phyloP scores from a whole-genome alignment of 2,888 invertebrate species.

The Synanthedon formicaeformis region DNA sequence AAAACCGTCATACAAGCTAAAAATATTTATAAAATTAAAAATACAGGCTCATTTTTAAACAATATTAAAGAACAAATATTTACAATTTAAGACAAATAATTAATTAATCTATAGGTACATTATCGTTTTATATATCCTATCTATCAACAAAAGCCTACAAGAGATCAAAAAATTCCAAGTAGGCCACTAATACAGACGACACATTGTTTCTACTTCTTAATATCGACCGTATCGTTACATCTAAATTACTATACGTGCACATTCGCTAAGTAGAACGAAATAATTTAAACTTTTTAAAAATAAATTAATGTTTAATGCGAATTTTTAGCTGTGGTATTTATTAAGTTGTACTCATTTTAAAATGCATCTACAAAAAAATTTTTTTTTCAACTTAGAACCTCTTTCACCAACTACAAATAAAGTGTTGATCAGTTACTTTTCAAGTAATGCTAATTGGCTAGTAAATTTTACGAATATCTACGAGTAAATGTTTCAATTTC shows the following conservation, averaged over 20 bases:
- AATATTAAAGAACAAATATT: constrained; percentile 60
- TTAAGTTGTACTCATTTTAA: constrained; percentile 53
- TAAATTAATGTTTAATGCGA: constrained; percentile 52
- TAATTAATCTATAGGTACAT: constrained; percentile 54
- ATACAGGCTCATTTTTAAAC: constrained; percentile 22
- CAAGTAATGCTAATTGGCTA: too few species aligned
- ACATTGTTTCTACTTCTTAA: constrained; percentile 57
- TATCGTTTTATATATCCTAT: constrained; percentile 55
- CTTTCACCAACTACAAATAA: too few species aligned
- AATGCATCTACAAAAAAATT: constrained; percentile 36
- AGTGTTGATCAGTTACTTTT: too few species aligned
- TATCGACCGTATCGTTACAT: constrained; percentile 41
- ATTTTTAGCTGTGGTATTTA: constrained; percentile 15
- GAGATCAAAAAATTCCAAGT: constrained; percentile 52
- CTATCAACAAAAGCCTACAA: constrained; percentile 63
- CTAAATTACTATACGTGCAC: constrained; percentile 61
- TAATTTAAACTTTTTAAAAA: constrained; percentile 59
- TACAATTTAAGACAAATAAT: constrained; percentile 55
- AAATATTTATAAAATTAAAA: constrained; percentile 54
- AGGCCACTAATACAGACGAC: constrained; percentile 61
- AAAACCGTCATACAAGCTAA: constrained; percentile 45
- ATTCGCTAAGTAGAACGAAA: constrained; percentile 61
- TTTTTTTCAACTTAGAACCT: too few species aligned
- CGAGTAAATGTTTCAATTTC: too few species aligned
- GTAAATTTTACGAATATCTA: too few species aligned